Conservation (phyloP, 1,140 invertebrate species). For the Aphis craccivora region DNA sequence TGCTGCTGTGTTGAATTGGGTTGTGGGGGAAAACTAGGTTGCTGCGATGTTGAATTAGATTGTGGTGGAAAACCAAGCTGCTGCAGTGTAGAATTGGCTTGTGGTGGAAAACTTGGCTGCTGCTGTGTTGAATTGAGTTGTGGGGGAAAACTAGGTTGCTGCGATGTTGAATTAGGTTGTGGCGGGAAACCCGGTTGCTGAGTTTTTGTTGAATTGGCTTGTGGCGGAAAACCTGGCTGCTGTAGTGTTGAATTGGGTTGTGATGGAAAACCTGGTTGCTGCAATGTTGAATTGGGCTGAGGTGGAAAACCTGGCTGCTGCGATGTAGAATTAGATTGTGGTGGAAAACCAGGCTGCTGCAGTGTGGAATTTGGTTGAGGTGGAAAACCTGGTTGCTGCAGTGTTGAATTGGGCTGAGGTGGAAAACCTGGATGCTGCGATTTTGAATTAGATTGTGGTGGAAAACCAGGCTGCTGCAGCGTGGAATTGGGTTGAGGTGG, state of each 20-base stretch:
- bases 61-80: conserved; percentile 60
- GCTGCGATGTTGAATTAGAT: conserved; percentile 34
- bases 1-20: conserved; percentile 60
- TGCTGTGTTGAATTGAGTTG: conserved; percentile 58
- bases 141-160: background rate
- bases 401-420: conserved; percentile 64
- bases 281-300: background rate
- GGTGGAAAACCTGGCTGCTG: conserved; percentile 60
- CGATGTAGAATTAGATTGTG: conserved; percentile 64
- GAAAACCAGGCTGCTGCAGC: conserved; percentile 57
- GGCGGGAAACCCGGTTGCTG: conserved; percentile 63
- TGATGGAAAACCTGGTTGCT: conserved; percentile 23
- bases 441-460: conserved; percentile 60
- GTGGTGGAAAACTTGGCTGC: background rate
- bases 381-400: conserved; percentile 59
- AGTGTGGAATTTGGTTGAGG: conserved; percentile 61
- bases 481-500: conserved; percentile 53
- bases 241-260: conserved; percentile 61
- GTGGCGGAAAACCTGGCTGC: conserved; percentile 53
- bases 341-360: conserved; percentile 61
- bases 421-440: conserved; percentile 62
- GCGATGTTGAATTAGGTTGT: conserved; percentile 57
- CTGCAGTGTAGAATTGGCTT: conserved; percentile 14
- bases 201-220: conserved; percentile 59
- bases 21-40: conserved; percentile 42